phyloP scores from a whole-genome alignment of 1,140 invertebrate genomes.

The Drosophila fuyamai region DNA sequence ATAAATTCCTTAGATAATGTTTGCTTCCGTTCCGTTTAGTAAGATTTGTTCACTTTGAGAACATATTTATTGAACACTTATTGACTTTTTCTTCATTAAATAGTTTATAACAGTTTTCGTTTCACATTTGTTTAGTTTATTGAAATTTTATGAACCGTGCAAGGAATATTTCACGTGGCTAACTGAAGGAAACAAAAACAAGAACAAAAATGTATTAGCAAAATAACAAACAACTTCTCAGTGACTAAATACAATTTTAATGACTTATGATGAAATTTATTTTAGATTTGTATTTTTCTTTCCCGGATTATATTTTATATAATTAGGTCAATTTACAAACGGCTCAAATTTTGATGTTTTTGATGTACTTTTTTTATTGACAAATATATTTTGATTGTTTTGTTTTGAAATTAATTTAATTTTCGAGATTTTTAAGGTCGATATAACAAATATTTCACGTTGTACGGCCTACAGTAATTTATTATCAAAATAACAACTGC shows the following conservation, averaged over 20 bases:
- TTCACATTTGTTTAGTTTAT: conserved; percentile 41
- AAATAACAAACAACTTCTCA: conserved; percentile 31
- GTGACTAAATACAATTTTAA: neutral
- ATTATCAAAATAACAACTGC: conserved; percentile 41
- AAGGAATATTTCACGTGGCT: conserved; percentile 19
- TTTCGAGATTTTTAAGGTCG: conserved; percentile 29
- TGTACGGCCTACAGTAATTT: conserved; percentile 21
- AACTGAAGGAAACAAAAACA: conserved; percentile 17
- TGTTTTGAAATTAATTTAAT: conserved; percentile 24
- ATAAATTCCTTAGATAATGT: conserved; percentile 1
- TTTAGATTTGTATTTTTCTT: no score
- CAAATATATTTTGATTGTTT: neutral
- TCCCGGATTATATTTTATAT: neutral
- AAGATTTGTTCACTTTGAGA: conserved; percentile 12
- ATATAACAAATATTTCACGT: conserved; percentile 18
- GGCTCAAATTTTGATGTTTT: neutral
- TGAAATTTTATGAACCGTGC: conserved; percentile 18
- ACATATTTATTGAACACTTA: conserved; percentile 11
- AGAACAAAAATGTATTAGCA: conserved; percentile 31
- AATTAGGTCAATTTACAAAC: no score
- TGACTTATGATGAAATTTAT: no score
- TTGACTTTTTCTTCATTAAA: neutral
- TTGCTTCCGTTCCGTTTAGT: conserved; percentile 3
- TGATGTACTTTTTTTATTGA: neutral
- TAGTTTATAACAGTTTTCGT: conserved; percentile 7